Evolutionary conservation across 2,797 vertebrate genomes (phyloP).

Genomic region (Halcyon badia): DNA sequence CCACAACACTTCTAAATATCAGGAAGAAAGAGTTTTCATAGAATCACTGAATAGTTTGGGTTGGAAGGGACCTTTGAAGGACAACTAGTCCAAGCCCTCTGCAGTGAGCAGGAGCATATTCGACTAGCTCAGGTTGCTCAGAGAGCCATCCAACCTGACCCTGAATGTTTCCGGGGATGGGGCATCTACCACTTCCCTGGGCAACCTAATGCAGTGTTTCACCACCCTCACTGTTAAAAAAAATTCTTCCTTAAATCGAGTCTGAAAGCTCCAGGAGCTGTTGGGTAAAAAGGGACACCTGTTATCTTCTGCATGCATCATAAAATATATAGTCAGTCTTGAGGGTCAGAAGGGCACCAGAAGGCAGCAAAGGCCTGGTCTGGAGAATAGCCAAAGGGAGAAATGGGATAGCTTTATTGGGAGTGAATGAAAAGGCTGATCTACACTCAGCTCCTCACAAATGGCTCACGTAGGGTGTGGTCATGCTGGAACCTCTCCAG

Average conservation of each 20-base stretch:
- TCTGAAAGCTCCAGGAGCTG: neutral
- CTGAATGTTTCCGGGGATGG: neutral
- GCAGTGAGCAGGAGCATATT: neutral
- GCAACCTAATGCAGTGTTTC: neutral
- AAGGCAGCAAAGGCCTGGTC: neutral
- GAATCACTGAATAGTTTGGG: neutral
- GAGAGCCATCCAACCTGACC: neutral
- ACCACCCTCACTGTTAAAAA: neutral
- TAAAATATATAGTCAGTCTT: neutral
- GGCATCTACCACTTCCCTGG: neutral
- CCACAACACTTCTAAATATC: neutral
- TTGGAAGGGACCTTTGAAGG: neutral
- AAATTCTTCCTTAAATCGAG: neutral
- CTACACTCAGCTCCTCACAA: neutral
- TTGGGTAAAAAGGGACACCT: neutral
- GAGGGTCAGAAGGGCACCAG: neutral
- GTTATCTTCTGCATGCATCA: neutral
- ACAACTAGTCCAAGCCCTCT: neutral
- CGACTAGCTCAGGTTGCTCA: neutral
- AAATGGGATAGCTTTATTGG: neutral
- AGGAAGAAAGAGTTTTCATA: neutral
- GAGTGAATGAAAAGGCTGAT: neutral
- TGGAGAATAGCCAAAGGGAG: neutral
- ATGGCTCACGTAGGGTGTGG: neutral
- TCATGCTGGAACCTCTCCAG: neutral